Evolutionary conservation across 2,888 invertebrate genomes (phyloP), one percentile per base, ranked within the genome.

Genomic region (Parochlus steinenii): DNA sequence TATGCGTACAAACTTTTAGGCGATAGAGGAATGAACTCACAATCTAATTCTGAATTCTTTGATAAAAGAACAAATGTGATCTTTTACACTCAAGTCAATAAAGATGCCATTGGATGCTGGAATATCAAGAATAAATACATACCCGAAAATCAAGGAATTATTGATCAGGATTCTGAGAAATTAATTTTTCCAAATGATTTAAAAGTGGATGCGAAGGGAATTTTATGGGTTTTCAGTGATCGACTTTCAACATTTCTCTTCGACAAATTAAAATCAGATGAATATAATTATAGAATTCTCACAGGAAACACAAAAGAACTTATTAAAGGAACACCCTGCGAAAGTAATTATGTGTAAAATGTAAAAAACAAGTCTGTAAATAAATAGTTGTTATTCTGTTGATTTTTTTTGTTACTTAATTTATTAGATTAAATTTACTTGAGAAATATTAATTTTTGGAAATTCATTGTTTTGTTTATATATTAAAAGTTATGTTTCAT

Each of bases 81-180:
- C 39, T 82, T 83, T 58, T 76, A 82, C 46, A 75, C 80, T 3
- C 78, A 80, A 64, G 45, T 33, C 33, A 79, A 77, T 51, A 74
- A 69, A 46, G 74, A 85, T 48, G 81, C 75, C 1, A 64, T 85
- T 3, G 78, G 74, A 2, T 85, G 85, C 53, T 85, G 85, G 85
- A 82, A 85, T 50, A 64, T 69, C 1, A 54, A 52, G 12, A 71
- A 68, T 43, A 69, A 73, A 0, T 69, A 77, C 46, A 70, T 63
- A 17, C 58, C 69, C 1, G 70, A 73, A 29, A 78, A 67, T 48
- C 65, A 76, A 48, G 76, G 69, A 1, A 58, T 81, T 0, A 65
- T 80, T 6, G 69, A 73, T 39, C 68, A 67, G 33, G 77, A 82
- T 48, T 64, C 72, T n/a, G 63, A 64, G 23, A 65, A 70, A 6